Base-by-base conservation (phyloP, 2,888 invertebrate species). In the Venusia cambrica region DNA sequence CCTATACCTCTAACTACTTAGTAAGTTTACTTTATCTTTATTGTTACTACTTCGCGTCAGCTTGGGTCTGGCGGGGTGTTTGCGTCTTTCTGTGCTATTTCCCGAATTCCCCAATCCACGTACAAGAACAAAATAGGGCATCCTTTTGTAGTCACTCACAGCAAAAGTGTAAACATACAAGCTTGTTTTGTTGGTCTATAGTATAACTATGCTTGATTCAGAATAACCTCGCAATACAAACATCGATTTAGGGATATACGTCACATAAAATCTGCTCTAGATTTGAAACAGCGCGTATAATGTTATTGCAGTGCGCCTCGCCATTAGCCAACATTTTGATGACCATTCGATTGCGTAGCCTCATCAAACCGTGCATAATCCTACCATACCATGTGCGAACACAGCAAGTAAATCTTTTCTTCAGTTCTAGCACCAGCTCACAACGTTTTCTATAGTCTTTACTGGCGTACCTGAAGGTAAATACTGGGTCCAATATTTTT, bases 211-310 rank as follows among this genome's bases (percentile, higher is more conserved):
- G 1, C 5, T 8, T 8, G 4, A 7, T 24, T 22, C 17, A 12
- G 7, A 9, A 21, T 7, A 8, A 14, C 27, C 10, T 9, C 8
- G 27, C 14, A 28, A 20, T 28, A 43, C 30, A 32, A 39, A 37
- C 41, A 42, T 38, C 21, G 24, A 31, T 34, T 22, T 31, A 24
- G 34, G 37, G 19, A 40, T 30, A 34, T 22, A 38, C 29, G 44
- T 40, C 45, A 50, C 29, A 50, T 51, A 63, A 56, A 50, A 41
- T 41, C 27, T 38, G 52, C 19, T 46, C 50, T 32, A 50, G 45
- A 64, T 67, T 67, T 57, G 57, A 64, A 69, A 58, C 43, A 62
- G 64, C 58, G 66, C 66, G 67, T 64, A 64, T 63, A 63, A 63
- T 57, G 40, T 47, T 48, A 49, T 52, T 52, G 51, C 51, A 46